These are phyloP conservation scores for Lasioglossum zephyrum DNA, from an alignment of 2,888 invertebrate genomes.

Conservation along the genomic window DNA sequence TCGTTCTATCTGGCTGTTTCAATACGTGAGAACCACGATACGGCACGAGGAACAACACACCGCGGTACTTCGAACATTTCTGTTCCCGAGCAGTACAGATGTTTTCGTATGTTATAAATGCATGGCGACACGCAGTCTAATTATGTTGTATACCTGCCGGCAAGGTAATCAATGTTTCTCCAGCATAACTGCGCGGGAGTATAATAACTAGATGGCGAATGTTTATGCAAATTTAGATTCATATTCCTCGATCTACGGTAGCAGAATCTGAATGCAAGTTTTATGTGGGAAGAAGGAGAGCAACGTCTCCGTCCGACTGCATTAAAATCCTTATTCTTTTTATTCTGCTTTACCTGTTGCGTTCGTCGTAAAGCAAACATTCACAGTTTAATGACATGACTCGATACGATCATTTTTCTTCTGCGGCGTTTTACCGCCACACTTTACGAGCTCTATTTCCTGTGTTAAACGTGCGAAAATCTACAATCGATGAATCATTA, in stretches of 20 bases:
- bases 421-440: not conserved
- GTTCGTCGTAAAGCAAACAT: not conserved
- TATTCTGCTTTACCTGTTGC: not conserved
- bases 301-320: not conserved
- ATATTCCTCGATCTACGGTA: not conserved
- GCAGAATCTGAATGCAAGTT: not conserved
- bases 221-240: not conserved
- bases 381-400: not conserved
- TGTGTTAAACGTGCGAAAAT: not conserved
- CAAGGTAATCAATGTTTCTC: not conserved
- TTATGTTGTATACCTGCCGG: not conserved
- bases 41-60: too few species aligned
- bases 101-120: not conserved
- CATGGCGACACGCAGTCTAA: not conserved
- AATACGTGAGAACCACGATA: not conserved
- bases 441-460: not conserved
- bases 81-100: not conserved
- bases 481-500: not conserved
- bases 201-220: not conserved
- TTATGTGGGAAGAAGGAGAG: not conserved
- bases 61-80: not conserved
- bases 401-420: conserved; percentile 1
- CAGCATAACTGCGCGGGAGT: not conserved
- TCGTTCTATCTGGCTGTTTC: not conserved
- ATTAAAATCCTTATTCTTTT: not conserved